phyloP scores from a whole-genome alignment of 2,888 invertebrate species.

The Drosophila neotestacea region DNA sequence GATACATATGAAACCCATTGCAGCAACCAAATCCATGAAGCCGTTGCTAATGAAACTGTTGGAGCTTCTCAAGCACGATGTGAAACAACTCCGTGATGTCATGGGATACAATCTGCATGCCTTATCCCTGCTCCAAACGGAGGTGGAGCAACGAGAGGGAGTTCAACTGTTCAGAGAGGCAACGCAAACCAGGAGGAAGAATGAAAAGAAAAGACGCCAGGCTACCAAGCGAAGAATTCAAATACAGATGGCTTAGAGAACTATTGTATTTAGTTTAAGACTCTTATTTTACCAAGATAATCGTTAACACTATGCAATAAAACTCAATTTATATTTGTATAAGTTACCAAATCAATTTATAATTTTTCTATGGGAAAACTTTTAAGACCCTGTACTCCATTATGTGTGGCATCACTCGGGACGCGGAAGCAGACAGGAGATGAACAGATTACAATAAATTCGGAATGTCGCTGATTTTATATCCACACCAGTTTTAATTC shows the following conservation, averaged over 20 bases:
- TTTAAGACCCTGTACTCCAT: too few species aligned
- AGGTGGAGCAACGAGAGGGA: conserved; percentile 91
- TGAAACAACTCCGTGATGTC: conserved; percentile 88
- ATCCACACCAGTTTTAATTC: too few species aligned
- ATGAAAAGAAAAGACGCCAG: conserved; percentile 86
- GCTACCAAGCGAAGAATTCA: conserved; percentile 75
- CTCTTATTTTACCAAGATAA: conserved; percentile 31
- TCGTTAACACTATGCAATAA: conserved; percentile 23
- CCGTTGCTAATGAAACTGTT: conserved; percentile 79
- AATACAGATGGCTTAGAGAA: conserved; percentile 72
- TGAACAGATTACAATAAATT: too few species aligned
- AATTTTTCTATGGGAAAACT: too few species aligned
- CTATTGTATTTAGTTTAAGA: conserved; percentile 13
- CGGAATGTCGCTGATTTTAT: too few species aligned
- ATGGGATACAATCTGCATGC: conserved; percentile 95
- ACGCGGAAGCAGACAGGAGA: too few species aligned
- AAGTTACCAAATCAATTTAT: too few species aligned
- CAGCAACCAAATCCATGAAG: conserved; percentile 89
- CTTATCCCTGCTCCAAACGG: conserved; percentile 90
- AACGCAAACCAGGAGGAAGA: conserved; percentile 87
- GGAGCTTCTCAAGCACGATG: conserved; percentile 70
- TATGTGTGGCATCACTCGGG: too few species aligned
- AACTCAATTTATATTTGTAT: conserved; percentile 18
- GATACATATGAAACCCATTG: conserved; percentile 92
- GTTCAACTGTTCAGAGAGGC: conserved; percentile 93